phyloP scores from a whole-genome alignment of 2,888 invertebrate species.

The Tenthredo notha region DNA sequence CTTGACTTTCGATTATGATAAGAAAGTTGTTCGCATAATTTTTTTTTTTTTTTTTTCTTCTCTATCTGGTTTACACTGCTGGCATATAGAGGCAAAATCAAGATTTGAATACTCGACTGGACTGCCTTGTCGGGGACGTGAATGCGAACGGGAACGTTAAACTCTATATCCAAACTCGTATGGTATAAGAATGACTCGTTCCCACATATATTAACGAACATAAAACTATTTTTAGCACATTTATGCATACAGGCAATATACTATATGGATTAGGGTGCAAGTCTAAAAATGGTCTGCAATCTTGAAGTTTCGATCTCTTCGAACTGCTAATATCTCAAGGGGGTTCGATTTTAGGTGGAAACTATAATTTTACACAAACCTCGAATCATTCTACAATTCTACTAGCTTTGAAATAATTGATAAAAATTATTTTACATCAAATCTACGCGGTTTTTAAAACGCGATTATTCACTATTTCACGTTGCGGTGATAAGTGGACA shows the following conservation, averaged over 20 bases:
- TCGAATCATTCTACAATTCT: no score
- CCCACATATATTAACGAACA: neutral
- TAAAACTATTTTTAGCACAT: constrained; percentile 24
- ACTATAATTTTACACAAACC: no score
- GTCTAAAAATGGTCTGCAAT: neutral
- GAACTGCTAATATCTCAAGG: no score
- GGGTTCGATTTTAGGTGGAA: no score
- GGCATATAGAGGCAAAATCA: neutral
- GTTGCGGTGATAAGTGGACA: no score
- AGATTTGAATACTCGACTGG: constrained; percentile 51
- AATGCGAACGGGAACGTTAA: constrained; percentile 43
- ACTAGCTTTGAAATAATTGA: no score
- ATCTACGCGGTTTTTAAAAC: neutral
- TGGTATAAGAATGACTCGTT: neutral
- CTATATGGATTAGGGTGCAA: neutral
- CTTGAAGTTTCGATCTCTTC: neutral
- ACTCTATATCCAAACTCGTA: constrained; percentile 22
- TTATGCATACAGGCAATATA: neutral
- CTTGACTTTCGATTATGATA: constrained; percentile 1
- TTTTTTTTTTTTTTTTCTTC: neutral
- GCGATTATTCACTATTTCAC: no score
- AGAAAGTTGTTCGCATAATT: neutral
- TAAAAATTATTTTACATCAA: no score
- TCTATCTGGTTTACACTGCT: neutral
- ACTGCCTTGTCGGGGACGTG: constrained; percentile 51